Percentiles rank a stretch among this genome's conserved stretches.
phyloP scores from a whole-genome alignment of 64 coral and sea anemone genomes.

The Actinia equina region DNA sequence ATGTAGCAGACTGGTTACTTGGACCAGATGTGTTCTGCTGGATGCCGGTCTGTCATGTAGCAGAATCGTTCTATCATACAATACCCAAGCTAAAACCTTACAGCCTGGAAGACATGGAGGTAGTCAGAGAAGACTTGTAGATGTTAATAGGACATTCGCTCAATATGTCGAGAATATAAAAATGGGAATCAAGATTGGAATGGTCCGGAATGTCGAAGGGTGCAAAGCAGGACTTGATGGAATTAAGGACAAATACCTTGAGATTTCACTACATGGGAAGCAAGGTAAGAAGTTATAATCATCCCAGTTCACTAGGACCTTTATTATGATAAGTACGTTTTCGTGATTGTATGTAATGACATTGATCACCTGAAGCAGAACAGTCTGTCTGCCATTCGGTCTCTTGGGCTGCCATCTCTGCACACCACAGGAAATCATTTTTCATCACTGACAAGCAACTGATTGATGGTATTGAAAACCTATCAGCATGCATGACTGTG shows the following conservation, averaged over 20 bases:
- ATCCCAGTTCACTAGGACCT: no score
- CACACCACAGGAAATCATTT: no score
- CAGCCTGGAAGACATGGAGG: conserved; percentile 42
- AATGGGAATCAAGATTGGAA: conserved; percentile 40
- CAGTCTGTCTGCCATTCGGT: neutral
- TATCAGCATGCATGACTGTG: no score
- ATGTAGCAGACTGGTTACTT: conserved; percentile 49
- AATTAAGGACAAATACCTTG: neutral
- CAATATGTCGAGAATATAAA: conserved; percentile 52
- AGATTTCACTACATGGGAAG: neutral
- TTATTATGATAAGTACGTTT: no score
- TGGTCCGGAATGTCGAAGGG: conserved; percentile 51
- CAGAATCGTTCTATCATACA: neutral
- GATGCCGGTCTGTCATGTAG: conserved; percentile 39
- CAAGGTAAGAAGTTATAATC: conserved; percentile 3
- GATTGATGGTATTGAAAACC: no score
- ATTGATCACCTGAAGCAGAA: neutral
- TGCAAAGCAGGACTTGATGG: conserved; percentile 50
- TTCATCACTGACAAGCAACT: no score
- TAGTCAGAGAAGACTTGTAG: conserved; percentile 25
- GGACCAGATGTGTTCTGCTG: conserved; percentile 60
- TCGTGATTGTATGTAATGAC: no score
- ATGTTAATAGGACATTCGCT: conserved; percentile 44
- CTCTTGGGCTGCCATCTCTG: neutral
- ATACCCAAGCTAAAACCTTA: conserved; percentile 29